Evolutionary conservation across 2,797 vertebrate species (phyloP), one percentile per base, ranked within the genome.

Genomic region (Diplodus sargus): DNA sequence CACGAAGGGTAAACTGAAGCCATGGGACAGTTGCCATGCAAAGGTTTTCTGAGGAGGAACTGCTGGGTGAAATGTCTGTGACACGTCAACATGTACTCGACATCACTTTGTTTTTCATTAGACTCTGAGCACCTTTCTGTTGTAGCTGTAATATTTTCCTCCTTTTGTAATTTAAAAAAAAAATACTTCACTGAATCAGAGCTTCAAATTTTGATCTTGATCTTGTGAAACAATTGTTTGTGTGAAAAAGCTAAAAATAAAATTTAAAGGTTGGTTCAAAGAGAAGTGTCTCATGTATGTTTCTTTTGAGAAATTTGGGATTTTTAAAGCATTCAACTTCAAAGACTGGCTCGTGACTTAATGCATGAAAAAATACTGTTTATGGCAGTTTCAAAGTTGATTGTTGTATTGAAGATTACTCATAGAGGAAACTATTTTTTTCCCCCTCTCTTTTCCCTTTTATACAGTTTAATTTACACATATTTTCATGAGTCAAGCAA

Each of bases 241-340:
- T 76, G 68, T 80, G 53, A 76, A 72, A 8, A 61, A 70, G 56
- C 51, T 68, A 54, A 76, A 73, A 84, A 76, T 84, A 77, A 84
- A 81, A 73, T 51, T 2, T 52, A 2, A 52, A 76, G 5, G 54
- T 54, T 63, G 70, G 25, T 51, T 68, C 25, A 76, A 69, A 34
- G 61, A 78, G 28, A 67, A 63, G 18, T 65, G 67, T 51, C 53
- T 72, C 22, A 14, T 61, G 45, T 48, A 39, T 74, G 20, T 75
- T 72, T 85, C n/a, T 61, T 22, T 69, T 62, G 8, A 14, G 39
- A 52, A 67, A 67, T 28, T 58, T 67, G 13, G n/a, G 65, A 20
- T 85, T 74, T 25, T 70, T 7, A 53, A 67, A 68, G 25, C 34
- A 14, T 61, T 65, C 23, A 65, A 28, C 48, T 23, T 22, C 9